A percentile compares a stretch with the other conserved stretches of the same genome.
phyloP scores from a whole-genome alignment of 2,888 invertebrate genomes.

The Sipha maydis region DNA sequence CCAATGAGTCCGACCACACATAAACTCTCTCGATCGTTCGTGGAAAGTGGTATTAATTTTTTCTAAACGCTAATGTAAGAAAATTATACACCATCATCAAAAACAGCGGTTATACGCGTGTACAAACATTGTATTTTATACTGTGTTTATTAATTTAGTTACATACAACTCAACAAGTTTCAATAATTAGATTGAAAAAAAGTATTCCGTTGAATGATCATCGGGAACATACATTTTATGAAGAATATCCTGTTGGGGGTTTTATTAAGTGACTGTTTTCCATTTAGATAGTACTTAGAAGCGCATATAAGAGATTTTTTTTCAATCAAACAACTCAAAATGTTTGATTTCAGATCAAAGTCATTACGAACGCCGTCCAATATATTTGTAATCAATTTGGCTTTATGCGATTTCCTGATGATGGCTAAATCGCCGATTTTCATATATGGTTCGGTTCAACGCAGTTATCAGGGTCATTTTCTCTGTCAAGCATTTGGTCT shows the following conservation, averaged over 20 bases:
- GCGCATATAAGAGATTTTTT: not conserved
- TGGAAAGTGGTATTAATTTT: not conserved
- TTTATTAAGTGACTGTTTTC: not conserved
- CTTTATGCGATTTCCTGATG: conserved; percentile 86
- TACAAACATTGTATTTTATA: no score
- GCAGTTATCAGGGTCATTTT: conserved; percentile 80
- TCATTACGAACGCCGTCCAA: conserved; percentile 83
- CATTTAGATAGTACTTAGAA: no score
- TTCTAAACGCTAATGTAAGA: not conserved
- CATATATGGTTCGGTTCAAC: conserved; percentile 84
- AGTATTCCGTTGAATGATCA: not conserved
- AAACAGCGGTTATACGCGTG: not conserved
- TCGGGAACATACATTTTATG: not conserved
- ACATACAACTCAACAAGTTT: no score
- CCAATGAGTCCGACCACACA: no score
- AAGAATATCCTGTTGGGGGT: not conserved
- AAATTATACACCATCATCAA: not conserved
- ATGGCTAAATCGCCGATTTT: conserved; percentile 87
- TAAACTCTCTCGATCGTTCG: no score
- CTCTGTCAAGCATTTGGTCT: conserved; percentile 80
- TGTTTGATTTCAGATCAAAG: conserved; percentile 72
- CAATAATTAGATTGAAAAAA: not conserved
- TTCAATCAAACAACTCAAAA: not conserved
- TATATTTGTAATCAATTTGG: conserved; percentile 84
- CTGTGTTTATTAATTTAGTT: no score